Evolutionary conservation across 2,888 invertebrate species (phyloP).

Genomic region (Machimus atricapillus): DNA sequence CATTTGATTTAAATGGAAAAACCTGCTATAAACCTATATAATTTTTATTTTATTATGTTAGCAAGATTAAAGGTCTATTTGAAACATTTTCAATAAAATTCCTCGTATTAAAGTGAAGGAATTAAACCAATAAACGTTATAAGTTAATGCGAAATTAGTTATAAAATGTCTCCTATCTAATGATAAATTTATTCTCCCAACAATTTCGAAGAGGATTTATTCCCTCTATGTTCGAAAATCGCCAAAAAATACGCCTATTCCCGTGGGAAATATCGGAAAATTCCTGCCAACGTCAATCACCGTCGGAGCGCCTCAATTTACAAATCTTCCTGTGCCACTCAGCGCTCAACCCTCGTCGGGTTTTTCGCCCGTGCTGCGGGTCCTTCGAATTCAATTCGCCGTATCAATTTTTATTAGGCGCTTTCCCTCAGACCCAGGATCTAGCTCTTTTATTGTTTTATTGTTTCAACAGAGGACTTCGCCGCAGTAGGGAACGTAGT

Average conservation of each 20-base stretch:
- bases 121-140: neutral
- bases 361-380: neutral
- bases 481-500: conserved; percentile 3
- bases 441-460: conserved; percentile 2
- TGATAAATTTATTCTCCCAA: neutral
- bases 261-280: neutral
- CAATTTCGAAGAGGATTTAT: neutral
- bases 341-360: neutral
- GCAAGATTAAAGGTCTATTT: too few relatives aligned
- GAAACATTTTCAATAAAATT: too few relatives aligned
- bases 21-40: too few relatives aligned
- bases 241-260: neutral
- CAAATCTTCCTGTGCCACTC: neutral
- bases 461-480: neutral
- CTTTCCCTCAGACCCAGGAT: neutral
- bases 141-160: neutral
- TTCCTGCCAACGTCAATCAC: conserved; percentile 19
- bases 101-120: too few relatives aligned
- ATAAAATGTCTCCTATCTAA: neutral
- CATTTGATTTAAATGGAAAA: too few relatives aligned
- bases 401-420: neutral
- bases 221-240: neutral
- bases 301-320: neutral
- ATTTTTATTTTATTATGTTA: too few relatives aligned
- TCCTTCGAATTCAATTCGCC: neutral